Conservation (phyloP, 1,140 invertebrate species). For the Cardiocondyla obscurior region DNA sequence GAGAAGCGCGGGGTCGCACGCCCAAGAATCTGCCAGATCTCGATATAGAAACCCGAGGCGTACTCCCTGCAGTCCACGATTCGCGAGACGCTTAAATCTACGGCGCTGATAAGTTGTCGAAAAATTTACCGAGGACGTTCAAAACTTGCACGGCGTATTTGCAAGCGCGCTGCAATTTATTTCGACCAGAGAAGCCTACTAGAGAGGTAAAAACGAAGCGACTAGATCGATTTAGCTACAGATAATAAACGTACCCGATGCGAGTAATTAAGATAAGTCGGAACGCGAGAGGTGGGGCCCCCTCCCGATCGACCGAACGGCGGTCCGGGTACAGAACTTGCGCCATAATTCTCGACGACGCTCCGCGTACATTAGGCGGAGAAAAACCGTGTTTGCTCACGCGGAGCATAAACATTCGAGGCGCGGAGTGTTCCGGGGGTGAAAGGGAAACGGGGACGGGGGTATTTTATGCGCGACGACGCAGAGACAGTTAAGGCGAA, state of each 20-base stretch:
- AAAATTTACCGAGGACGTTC: background rate
- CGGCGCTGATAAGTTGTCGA: background rate
- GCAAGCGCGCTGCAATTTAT: background rate
- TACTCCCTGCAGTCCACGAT: background rate
- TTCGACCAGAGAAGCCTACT: too few relatives aligned
- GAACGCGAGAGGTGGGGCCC: too few relatives aligned
- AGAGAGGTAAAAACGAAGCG: too few relatives aligned
- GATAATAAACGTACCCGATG: background rate
- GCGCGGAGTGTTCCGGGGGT: constrained; percentile 13
- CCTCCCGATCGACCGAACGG: too few relatives aligned
- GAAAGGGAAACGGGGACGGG: background rate
- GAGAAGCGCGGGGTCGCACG: too few relatives aligned
- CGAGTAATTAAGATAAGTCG: too few relatives aligned
- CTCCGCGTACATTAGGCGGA: constrained; percentile 50
- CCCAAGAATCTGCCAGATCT: background rate
- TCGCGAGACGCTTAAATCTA: background rate
- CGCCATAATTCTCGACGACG: constrained; percentile 51
- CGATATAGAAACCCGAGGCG: background rate
- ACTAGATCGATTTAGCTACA: background rate
- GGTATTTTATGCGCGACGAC: constrained; percentile 55
- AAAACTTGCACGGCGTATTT: background rate
- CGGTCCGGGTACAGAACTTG: too few relatives aligned
- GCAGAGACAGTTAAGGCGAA: constrained; percentile 62
- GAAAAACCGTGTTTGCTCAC: constrained; percentile 59
- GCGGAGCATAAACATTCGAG: constrained; percentile 43